A percentile compares a stretch with the other conserved stretches of the same genome.
phyloP scores from a whole-genome alignment of 2,113 vertebrate species.

The Aphelocoma coerulescens region DNA sequence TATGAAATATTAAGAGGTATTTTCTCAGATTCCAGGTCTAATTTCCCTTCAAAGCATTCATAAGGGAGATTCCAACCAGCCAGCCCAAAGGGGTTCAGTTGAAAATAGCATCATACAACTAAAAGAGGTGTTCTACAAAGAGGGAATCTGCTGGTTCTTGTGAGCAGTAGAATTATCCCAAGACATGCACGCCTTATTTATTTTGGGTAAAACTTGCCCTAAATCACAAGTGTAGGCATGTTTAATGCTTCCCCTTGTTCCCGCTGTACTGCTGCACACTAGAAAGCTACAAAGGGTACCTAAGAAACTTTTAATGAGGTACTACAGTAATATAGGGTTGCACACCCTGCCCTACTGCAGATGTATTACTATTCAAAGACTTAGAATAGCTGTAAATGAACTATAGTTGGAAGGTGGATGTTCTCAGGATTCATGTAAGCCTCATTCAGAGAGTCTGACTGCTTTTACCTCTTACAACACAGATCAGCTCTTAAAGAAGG shows the following conservation, averaged over 20 bases:
- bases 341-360: neutral
- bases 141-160: neutral
- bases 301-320: neutral
- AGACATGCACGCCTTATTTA: neutral
- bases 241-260: neutral
- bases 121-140: neutral
- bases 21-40: neutral
- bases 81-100: neutral
- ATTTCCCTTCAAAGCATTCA: neutral
- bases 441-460: neutral
- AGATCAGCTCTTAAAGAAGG: neutral
- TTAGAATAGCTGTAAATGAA: neutral
- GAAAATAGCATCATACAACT: neutral
- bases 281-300: neutral
- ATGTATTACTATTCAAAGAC: neutral
- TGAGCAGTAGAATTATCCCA: neutral
- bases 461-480: neutral
- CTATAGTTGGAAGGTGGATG: neutral
- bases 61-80: neutral
- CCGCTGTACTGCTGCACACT: neutral
- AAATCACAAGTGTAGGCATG: neutral
- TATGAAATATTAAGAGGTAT: neutral
- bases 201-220: neutral
- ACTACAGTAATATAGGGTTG: neutral
- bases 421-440: neutral